A percentile compares a stretch with the other conserved stretches of the same genome.
These are phyloP conservation scores for Hemibagrus guttatus DNA, from an alignment of 2,797 vertebrate species.

Conservation along the genomic window DNA sequence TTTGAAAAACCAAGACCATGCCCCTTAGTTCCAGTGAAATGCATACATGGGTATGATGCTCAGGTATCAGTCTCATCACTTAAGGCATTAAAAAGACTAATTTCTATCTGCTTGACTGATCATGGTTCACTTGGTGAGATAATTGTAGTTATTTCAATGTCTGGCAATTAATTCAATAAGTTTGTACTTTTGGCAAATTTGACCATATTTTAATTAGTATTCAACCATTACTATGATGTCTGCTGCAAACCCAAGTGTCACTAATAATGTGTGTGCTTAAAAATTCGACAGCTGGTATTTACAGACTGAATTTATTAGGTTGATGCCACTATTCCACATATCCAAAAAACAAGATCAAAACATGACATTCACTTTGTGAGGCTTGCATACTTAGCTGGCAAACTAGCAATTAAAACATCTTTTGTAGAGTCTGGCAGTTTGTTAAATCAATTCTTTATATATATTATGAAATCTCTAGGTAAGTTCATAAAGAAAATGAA, in stretches of 20 bases:
- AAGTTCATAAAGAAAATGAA: background rate
- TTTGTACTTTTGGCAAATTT: background rate
- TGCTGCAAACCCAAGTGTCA: background rate
- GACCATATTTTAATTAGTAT: background rate
- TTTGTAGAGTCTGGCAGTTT: background rate
- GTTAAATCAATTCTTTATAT: background rate
- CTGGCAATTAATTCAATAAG: background rate
- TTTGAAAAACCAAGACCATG: background rate
- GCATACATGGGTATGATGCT: background rate
- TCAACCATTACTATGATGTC: background rate
- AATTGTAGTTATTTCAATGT: background rate
- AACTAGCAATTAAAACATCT: background rate
- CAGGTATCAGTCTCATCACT: background rate
- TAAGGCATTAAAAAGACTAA: background rate
- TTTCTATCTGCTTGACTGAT: background rate
- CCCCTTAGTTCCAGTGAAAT: background rate
- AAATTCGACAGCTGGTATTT: background rate
- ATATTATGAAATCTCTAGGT: background rate
- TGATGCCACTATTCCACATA: background rate
- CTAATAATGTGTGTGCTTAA: background rate
- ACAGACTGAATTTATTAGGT: background rate
- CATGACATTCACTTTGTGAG: background rate
- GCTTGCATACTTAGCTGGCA: background rate
- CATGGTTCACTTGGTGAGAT: background rate
- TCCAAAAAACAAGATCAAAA: background rate